These are phyloP conservation scores for Galleria mellonella DNA, from an alignment of 1,140 invertebrate genomes.

Conservation along the genomic window DNA sequence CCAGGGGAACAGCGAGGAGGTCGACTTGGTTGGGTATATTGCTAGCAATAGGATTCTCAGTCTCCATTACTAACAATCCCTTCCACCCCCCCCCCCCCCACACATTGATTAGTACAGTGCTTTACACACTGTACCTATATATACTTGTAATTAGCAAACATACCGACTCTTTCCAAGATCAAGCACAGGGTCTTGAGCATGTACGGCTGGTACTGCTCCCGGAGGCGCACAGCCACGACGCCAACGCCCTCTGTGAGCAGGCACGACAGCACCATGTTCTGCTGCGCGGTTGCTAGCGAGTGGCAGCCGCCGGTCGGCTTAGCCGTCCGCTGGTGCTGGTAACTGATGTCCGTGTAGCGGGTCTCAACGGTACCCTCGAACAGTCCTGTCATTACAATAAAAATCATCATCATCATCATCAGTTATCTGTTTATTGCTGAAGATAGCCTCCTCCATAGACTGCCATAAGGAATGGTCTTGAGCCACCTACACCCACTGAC, in stretches of 20 bases:
- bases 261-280: conserved; percentile 77
- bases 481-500: no score
- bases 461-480: no score
- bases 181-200: conserved; percentile 79
- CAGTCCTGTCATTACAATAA: conserved; percentile 23
- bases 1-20: no score
- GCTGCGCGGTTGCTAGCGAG: conserved; percentile 70
- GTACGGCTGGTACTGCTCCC: conserved; percentile 71
- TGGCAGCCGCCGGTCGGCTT: conserved; percentile 20
- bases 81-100: no score
- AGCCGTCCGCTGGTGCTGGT: conserved; percentile 15
- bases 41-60: no score
- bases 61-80: no score
- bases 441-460: no score
- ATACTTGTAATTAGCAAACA: conserved; percentile 9
- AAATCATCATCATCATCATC: no score
- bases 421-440: no score
- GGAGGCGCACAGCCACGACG: conserved; percentile 70
- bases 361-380: conserved; percentile 57
- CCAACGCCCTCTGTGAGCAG: conserved; percentile 79
- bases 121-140: no score
- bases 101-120: no score
- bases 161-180: conserved; percentile 80
- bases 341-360: conserved; percentile 62
- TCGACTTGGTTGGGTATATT: no score